Base-by-base conservation (phyloP, 1,140 invertebrate species). In the Archivesica marissinica region DNA sequence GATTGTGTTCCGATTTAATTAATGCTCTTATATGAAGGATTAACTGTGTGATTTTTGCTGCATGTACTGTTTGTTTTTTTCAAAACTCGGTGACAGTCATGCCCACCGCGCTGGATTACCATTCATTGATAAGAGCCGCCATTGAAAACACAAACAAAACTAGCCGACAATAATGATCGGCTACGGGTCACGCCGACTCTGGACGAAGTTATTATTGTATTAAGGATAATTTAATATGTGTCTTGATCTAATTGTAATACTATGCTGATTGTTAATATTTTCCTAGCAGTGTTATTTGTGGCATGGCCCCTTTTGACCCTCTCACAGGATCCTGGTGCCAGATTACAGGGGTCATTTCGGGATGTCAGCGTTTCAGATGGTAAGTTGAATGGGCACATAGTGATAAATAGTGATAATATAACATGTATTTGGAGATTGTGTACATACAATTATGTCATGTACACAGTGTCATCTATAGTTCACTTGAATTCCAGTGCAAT, bases 91-190 rank as follows among this genome's bases (percentile, higher is more conserved):
- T 52, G 68, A 33, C 68, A 33, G 41, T 41, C 17, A 50, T 50
- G 41, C 50, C 41, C n/a, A 33, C n/a, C 13, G 61, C 61, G 28
- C 41, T 38, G 61, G 61, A 66, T 38, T 72, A 50, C 35, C 68
- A 25, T 72, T 72, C 68, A 72, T 72, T 72, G 68, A 72, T 72
- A 72, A 72, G 35, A 50, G 68, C 41, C 28, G 68, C 68, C 68
- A 72, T 72, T 72, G 68, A 72, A 72, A 72, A 38, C 68, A 23
- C 41, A 72, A 44, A 72, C 68, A 44, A 44, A 44, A 66, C 61
- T 38, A 66, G 61, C 33, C 61, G 61, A 30, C 61, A 38, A 66
- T 38, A 9, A 66, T 72, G 68, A 9, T 72, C 68, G 68, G 41
- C 68, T 33, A 13, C n/a, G 68, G 68, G 68, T 72, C 68, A 50